Percentiles rank a stretch among this genome's conserved stretches.
Evolutionary conservation across 2,797 vertebrate genomes (phyloP).

Genomic region (Pseudochirops cupreus): DNA sequence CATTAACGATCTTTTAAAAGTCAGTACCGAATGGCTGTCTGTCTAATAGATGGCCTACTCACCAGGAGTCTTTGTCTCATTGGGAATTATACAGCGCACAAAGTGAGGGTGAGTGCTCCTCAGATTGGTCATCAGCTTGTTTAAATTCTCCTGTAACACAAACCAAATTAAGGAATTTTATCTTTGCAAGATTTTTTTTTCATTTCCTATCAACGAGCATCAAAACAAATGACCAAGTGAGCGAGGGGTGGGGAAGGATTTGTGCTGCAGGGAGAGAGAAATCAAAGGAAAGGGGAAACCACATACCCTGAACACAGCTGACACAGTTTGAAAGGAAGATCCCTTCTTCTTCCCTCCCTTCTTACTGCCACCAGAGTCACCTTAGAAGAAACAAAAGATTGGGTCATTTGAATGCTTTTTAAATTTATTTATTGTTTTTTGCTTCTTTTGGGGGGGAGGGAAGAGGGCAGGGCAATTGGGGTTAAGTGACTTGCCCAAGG

Average conservation of each 20-base stretch:
- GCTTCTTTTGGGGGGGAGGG: too few relatives aligned
- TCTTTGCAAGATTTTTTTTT: neutral
- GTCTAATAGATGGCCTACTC: conserved; percentile 33
- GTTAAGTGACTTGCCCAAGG: too few relatives aligned
- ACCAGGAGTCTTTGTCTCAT: conserved; percentile 86
- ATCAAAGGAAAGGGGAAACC: neutral
- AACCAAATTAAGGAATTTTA: conserved; percentile 26
- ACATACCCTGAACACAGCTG: conserved; percentile 89
- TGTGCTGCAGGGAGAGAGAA: neutral
- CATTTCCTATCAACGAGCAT: neutral
- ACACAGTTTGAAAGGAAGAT: conserved; percentile 90
- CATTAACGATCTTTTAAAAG: neutral
- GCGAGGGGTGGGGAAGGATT: neutral
- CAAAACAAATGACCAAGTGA: neutral
- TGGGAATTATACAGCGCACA: conserved; percentile 85
- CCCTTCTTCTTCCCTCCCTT: conserved; percentile 91
- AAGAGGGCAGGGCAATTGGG: too few relatives aligned
- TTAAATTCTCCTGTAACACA: conserved; percentile 89
- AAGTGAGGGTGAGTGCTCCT: conserved; percentile 86
- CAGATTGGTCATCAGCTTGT: conserved; percentile 88
- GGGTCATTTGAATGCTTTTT: neutral
- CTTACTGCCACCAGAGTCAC: conserved; percentile 80
- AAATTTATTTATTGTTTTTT: too few relatives aligned
- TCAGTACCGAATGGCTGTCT: neutral
- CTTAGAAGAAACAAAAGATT: conserved; percentile 52